A percentile compares a stretch with the other conserved stretches of the same genome.
Evolutionary conservation across 2,888 invertebrate species (phyloP).

Genomic region (Scaptomyza polygonia): DNA sequence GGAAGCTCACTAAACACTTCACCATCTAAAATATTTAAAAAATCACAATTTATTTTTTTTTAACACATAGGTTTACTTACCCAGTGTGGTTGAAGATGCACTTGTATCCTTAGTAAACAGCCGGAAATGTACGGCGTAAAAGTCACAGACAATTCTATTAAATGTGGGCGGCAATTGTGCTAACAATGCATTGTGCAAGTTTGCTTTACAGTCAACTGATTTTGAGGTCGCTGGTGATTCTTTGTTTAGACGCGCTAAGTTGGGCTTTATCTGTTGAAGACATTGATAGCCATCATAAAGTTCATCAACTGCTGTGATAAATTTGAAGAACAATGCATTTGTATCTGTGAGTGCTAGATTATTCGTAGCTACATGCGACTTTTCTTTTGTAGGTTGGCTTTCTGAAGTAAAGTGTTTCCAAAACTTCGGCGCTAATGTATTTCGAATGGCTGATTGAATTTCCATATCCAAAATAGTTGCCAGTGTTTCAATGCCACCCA

Average conservation of each 20-base stretch:
- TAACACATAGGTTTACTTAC: conserved; percentile 58
- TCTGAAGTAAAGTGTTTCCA: conserved; percentile 77
- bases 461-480: conserved; percentile 77
- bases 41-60: not conserved
- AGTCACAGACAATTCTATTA: conserved; percentile 89
- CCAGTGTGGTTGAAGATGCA: conserved; percentile 43
- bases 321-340: conserved; percentile 72
- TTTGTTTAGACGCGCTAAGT: conserved; percentile 60
- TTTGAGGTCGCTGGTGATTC: conserved; percentile 3
- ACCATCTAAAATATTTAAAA: conserved; percentile 37
- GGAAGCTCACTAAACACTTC: conserved; percentile 84
- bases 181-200: conserved; percentile 84
- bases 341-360: conserved; percentile 51
- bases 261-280: conserved; percentile 61
- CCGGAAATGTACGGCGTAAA: conserved; percentile 91
- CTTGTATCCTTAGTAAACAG: conserved; percentile 86
- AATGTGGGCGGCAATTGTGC: conserved; percentile 90
- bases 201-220: conserved; percentile 86
- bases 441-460: conserved; percentile 75
- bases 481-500: conserved; percentile 48
- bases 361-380: conserved; percentile 30
- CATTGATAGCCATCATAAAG: conserved; percentile 74
- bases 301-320: conserved; percentile 79
- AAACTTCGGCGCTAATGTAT: conserved; percentile 80
- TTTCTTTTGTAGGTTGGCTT: conserved; percentile 17